Evolutionary conservation across 1,140 invertebrate species (phyloP).

Genomic region (Mizuhopecten yessoensis): DNA sequence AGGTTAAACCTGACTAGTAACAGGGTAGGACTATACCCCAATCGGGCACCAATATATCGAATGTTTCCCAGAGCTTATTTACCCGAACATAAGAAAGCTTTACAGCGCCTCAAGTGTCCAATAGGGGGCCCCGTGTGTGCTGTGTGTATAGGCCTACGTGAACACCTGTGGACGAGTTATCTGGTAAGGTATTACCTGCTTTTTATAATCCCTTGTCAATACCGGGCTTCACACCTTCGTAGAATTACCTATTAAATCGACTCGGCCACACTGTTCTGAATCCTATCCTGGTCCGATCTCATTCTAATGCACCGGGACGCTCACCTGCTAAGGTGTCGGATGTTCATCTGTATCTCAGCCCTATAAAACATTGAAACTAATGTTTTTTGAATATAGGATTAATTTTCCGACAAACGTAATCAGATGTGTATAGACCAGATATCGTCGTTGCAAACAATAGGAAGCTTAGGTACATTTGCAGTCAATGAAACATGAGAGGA

Average conservation of each 20-base stretch:
- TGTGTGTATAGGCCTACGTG: slow-evolving; percentile 26
- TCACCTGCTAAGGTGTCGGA: not conserved
- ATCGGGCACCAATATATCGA: not conserved
- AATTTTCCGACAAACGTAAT: not conserved
- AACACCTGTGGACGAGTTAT: slow-evolving; percentile 25
- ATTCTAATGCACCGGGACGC: slow-evolving; percentile 12
- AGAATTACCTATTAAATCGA: slow-evolving; percentile 35
- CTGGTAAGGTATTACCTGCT: slow-evolving; percentile 21
- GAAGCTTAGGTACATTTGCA: not conserved
- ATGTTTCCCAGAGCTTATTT: slow-evolving; percentile 9
- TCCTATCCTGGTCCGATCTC: not conserved
- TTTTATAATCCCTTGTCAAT: slow-evolving; percentile 39
- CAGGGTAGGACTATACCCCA: not conserved
- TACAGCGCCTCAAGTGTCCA: slow-evolving; percentile 30
- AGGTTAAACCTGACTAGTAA: not conserved
- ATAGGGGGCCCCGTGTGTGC: no score
- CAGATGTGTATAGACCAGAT: not conserved
- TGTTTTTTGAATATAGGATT: not conserved
- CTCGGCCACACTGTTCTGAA: not conserved
- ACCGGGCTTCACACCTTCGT: slow-evolving; percentile 14
- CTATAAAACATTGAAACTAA: not conserved
- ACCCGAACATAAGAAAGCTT: slow-evolving; percentile 27
- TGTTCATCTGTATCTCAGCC: not conserved
- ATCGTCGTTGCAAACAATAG: not conserved
- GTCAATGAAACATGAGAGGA: no score